Base-by-base conservation (phyloP, 2,113 vertebrate genomes). In the Bos javanicus region DNA sequence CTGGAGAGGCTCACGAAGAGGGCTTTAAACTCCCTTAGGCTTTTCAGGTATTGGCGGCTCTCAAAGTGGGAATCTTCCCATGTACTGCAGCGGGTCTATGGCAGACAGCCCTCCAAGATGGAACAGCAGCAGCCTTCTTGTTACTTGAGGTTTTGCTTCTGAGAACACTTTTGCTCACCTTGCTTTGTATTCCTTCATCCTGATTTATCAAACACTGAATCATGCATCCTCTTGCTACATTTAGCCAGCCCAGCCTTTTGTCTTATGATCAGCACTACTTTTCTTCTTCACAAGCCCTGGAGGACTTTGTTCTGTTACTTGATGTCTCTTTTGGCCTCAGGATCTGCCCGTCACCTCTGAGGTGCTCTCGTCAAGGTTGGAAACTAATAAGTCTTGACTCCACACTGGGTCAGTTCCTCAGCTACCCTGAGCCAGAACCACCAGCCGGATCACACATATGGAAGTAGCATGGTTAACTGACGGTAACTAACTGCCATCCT, bases 31-130 rank as follows among this genome's bases (percentile, higher is more conserved):
- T 52, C 21, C 33, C 15, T 50, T 36, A 43, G 13, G 19, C 62
- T 36, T 87, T 7, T n/a, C 46, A 57, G 50, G 15, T 12, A 26
- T 21, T 30, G n/a, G 36, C 14, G 19, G 12, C 23, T 8, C 28
- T 54, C 3, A 0, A 7, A 84, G 15, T 36, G 87, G 67, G 21
- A 46, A 10, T 57, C 9, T 16, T 46, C 33, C 26, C 26, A 1
- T 5, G 2, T 26, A 4, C 13, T 46, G 8, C 0, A 14, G n/a
- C 0, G 2, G 28, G 8, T 15, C 67, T 60, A 3, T 7, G 7
- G 26, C 7, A 67, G 26, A n/a, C 30, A 54, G 50, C 9, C 82
- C 14, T 86, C 39, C n/a, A 26, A n/a, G 28, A 54, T 11, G 50
- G n/a, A 23, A 19, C 6, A 78, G 15, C 52, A 43, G 50, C 12